Percentiles rank a stretch among this genome's conserved stretches.
phyloP scores from a whole-genome alignment of 2,888 invertebrate species.

The Beris morrisii region DNA sequence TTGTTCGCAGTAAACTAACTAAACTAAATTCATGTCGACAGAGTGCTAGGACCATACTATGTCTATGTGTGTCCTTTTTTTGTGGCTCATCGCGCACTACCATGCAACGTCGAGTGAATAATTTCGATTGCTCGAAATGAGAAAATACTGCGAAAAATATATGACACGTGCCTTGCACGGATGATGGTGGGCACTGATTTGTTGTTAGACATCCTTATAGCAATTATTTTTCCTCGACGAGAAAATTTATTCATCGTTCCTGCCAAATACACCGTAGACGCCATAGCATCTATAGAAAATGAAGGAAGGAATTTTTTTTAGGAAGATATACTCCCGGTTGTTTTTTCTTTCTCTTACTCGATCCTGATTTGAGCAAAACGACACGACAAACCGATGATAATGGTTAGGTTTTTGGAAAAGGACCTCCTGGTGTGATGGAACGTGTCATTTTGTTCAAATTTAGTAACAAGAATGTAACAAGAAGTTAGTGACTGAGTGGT shows the following conservation, averaged over 20 bases:
- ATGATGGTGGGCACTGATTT: slow-evolving; percentile 26
- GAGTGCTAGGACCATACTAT: slow-evolving; percentile 8
- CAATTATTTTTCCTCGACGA: slow-evolving; percentile 34
- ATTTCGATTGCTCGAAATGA: slow-evolving; percentile 6
- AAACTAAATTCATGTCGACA: slow-evolving; percentile 18
- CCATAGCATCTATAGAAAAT: too few relatives aligned
- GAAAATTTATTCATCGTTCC: slow-evolving; percentile 26
- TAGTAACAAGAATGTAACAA: slow-evolving; percentile 20
- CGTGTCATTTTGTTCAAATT: slow-evolving; percentile 34
- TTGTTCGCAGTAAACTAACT: not conserved
- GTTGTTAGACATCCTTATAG: slow-evolving; percentile 34
- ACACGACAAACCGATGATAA: slow-evolving; percentile 16
- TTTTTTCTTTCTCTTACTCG: not conserved
- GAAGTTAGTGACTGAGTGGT: slow-evolving; percentile 8
- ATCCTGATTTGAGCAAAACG: not conserved
- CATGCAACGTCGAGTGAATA: not conserved
- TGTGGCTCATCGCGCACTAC: not conserved
- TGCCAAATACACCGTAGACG: slow-evolving; percentile 14
- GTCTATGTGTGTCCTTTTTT: slow-evolving; percentile 3
- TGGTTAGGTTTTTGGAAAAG: slow-evolving; percentile 3
- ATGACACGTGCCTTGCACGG: slow-evolving; percentile 33
- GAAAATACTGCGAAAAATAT: slow-evolving; percentile 14
- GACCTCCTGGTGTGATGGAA: slow-evolving; percentile 33
- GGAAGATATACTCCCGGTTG: too few relatives aligned
- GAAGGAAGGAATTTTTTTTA: too few relatives aligned